Evolutionary conservation across 2,113 vertebrate genomes (phyloP), one percentile per base, ranked within the genome.

Genomic region (Capreolus pygargus): DNA sequence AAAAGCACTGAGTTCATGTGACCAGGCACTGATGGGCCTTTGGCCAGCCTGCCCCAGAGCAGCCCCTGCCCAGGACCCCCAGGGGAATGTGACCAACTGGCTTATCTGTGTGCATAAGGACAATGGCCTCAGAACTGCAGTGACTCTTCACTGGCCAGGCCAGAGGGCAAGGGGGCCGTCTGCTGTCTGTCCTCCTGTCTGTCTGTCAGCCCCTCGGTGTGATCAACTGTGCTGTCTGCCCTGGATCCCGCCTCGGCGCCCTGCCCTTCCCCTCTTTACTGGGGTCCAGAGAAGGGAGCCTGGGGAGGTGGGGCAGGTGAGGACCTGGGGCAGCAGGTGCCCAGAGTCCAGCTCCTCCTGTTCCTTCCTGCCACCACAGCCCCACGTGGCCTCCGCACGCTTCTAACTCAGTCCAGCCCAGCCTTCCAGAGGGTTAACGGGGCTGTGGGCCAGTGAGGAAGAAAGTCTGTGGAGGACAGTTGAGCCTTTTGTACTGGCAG

Each of bases 11-110:
- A 1, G 14, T 45, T 19, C 39, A 23, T 79, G 17, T 23, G 64
- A n/a, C 61, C 7, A 5, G 28, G 50, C 64, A 6, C 76, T 78
- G 86, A 88, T 86, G 90, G 97, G 4, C 97, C 98, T 96, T 88
- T 2, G 3, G 87, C 96, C 12, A 21, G 17, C 23, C 74, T 36
- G 17, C n/a, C 21, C 19, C 67, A 52, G 52, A 84, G 23, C 16
- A 6, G 86, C 50, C 64, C 67, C 79, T 55, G 12, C 33, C 33
- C 2, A 5, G 96, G 28, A 4, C 7, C 6, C n/a, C 60, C 3
- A 19, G 78, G n/a, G 0, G 23, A 30, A 33, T 36, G 25, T 54
- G 70, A 60, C 60, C 9, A 8, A 0, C 43, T 70, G 1, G 12
- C 19, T 43, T 30, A 2, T 61, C 50, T 17, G 70, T 21, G 3